Conservation (phyloP, 1,140 invertebrate species). For the Cecropterus lyciades region DNA sequence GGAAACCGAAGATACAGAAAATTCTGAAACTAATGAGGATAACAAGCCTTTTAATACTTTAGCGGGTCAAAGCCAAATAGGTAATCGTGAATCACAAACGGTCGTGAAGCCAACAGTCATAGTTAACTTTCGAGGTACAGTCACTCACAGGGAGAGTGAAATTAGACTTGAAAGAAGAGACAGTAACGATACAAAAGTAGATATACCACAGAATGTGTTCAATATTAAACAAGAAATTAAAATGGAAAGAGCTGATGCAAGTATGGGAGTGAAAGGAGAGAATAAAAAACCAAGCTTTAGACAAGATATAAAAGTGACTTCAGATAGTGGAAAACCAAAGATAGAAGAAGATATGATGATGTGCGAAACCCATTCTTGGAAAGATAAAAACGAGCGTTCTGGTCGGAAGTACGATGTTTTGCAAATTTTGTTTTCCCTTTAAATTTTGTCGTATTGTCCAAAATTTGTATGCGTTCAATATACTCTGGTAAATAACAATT, state of each 20-base stretch:
- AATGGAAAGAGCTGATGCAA: slow-evolving; percentile 52
- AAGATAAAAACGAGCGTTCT: slow-evolving; percentile 31
- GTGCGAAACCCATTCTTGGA: slow-evolving; percentile 56
- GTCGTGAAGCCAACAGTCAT: slow-evolving; percentile 80
- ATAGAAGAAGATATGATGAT: slow-evolving; percentile 64
- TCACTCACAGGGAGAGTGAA: slow-evolving; percentile 70
- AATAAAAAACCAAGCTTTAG: slow-evolving; percentile 41
- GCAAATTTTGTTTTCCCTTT: slow-evolving; percentile 57
- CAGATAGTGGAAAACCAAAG: slow-evolving; percentile 39
- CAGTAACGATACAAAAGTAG: slow-evolving; percentile 47
- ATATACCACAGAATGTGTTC: slow-evolving; percentile 66
- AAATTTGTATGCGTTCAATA: no score
- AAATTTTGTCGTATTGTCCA: slow-evolving; percentile 8
- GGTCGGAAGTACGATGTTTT: slow-evolving; percentile 39
- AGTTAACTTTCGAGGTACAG: slow-evolving; percentile 75
- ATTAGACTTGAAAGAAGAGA: slow-evolving; percentile 64
- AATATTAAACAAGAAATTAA: slow-evolving; percentile 80
- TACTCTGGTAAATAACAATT: no score
- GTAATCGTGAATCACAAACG: slow-evolving; percentile 77
- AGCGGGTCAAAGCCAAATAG: slow-evolving; percentile 77
- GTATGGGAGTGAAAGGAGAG: slow-evolving; percentile 49
- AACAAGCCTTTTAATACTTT: slow-evolving; percentile 67
- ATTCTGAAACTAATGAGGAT: slow-evolving; percentile 27
- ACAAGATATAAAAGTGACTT: slow-evolving; percentile 42
- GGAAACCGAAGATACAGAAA: slow-evolving; percentile 42